Conservation (phyloP, 2,113 vertebrate genomes). For the Sapajus apella region DNA sequence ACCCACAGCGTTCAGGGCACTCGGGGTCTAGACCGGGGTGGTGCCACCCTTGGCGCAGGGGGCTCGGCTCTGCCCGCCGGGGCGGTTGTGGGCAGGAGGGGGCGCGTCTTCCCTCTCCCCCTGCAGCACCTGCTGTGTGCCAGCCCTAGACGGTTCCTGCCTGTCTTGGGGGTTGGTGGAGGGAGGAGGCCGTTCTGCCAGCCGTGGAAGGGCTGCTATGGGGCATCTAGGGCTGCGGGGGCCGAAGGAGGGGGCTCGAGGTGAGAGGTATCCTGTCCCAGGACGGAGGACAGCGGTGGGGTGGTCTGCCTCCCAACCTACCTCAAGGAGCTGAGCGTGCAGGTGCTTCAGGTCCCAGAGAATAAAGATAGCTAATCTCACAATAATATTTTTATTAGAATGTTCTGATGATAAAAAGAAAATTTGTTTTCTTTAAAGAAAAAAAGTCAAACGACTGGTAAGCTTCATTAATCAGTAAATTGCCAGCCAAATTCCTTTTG, state of each 20-base stretch:
- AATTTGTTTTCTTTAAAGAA: slow-evolving; percentile 73
- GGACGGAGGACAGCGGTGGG: neutral
- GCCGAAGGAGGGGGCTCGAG: too few species aligned
- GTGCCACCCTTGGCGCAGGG: neutral
- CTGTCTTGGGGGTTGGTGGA: rapidly evolving
- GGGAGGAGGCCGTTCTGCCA: neutral
- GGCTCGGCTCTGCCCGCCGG: neutral
- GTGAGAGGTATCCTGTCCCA: neutral
- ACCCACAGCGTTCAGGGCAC: neutral
- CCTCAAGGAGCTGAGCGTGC: slow-evolving; percentile 61
- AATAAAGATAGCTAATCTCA: slow-evolving; percentile 67
- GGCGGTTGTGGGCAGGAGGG: neutral
- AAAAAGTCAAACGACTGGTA: neutral
- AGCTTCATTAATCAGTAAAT: neutral
- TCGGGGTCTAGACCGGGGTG: neutral
- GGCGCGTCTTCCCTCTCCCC: rapidly evolving
- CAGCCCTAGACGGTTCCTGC: neutral
- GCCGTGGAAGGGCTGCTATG: rapidly evolving
- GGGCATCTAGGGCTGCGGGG: neutral
- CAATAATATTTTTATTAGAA: slow-evolving; percentile 80
- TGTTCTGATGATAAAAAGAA: slow-evolving; percentile 75
- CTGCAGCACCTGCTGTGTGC: neutral
- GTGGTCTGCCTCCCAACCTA: slow-evolving; percentile 55
- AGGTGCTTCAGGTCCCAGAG: neutral
- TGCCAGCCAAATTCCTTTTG: neutral